Evolutionary conservation across 2,113 vertebrate genomes (phyloP), one percentile per base, ranked within the genome.

Genomic region (Hypocryptadius cinnamomeus): DNA sequence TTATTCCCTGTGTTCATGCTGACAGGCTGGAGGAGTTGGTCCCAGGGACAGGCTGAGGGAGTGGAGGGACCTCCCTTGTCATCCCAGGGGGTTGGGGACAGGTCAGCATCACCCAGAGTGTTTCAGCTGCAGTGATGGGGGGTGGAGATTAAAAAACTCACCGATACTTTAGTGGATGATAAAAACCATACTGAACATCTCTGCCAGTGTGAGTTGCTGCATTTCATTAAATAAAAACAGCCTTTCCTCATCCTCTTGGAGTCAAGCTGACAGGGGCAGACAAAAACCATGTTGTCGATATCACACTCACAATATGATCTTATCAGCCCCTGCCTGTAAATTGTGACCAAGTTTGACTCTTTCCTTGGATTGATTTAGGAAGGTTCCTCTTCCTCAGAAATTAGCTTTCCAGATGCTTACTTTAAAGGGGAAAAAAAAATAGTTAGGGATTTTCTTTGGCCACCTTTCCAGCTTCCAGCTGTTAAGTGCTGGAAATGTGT

Each of bases 391-490:
- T 79, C 57, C 68, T 24, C 47, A 56, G 70, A 27, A 93, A 94
- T 1, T 11, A 92, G 40, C 64, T 90, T 92, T 79, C 91, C 96
- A 96, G 91, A 94, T 95, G 93, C 93, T 87, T 94, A 48, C 78
- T 90, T 79, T 53, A 92, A 93, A 91, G 39, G 25, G 1, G 3
- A 3, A 33, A 48, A n/a, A 56, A 63, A 74, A 70, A 6, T 0
- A 78, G 15, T 50, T 47, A 60, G 37, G 94, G 92, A 87, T 94
- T 97, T 96, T 95, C 91, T 96, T 95, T 97, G 96, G 93, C 96
- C 33, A 93, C 86, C 85, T 95, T 90, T 95, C 82, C 69, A 79
- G 48, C 87, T 94, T 94, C 93, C 92, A 96, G 89, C 93, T 97
- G 94, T 70, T 90, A 82, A 90, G 85, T 35, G 60, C 85, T 91